Conservation (phyloP, 2,797 vertebrate species). For the Aulostomus chinensis region DNA sequence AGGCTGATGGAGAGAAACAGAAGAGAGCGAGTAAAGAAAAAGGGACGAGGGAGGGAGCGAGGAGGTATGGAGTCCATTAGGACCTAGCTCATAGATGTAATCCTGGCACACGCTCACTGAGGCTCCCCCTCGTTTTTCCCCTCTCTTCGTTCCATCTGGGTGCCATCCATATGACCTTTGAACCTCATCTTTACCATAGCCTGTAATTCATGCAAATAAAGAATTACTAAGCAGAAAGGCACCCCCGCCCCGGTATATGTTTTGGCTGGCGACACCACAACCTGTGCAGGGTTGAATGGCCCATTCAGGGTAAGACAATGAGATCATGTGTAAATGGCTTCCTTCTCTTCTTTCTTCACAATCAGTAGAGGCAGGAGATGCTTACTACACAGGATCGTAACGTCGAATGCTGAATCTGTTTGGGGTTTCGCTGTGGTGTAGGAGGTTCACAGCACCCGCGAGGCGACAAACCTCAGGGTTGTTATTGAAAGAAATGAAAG, state of each 20-base stretch:
- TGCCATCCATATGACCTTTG: constrained; percentile 55
- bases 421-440: no score
- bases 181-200: constrained; percentile 20
- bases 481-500: no score
- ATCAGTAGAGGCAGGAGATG: constrained; percentile 10
- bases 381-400: not conserved
- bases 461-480: no score
- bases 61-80: constrained; percentile 51
- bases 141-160: constrained; percentile 44
- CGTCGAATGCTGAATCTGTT: constrained; percentile 7
- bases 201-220: constrained; percentile 47
- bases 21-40: no score
- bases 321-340: constrained; percentile 41
- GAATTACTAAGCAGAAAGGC: constrained; percentile 29
- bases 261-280: constrained; percentile 25
- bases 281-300: constrained; percentile 27
- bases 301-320: constrained; percentile 30
- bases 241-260: constrained; percentile 30
- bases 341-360: constrained; percentile 35
- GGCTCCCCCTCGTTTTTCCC: constrained; percentile 33
- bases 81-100: constrained; percentile 27
- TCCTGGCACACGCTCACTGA: constrained; percentile 22
- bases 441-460: no score
- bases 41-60: no score
- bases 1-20: constrained; percentile 47